Percentiles rank a stretch among this genome's conserved stretches.
These are phyloP conservation scores for Apamea anceps DNA, from an alignment of 2,888 invertebrate species.

Conservation along the genomic window DNA sequence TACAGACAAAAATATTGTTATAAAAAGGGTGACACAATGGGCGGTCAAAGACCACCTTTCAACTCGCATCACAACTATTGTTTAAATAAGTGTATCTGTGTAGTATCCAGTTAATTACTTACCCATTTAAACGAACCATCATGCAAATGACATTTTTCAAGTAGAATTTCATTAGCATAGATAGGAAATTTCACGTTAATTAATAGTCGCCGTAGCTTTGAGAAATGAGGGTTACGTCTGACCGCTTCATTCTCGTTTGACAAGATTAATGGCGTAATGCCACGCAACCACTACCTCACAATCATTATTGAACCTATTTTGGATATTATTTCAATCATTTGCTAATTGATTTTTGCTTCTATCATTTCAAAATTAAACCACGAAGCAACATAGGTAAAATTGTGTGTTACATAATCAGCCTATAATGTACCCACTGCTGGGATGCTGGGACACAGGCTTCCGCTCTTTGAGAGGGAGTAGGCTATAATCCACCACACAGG, in stretches of 20 bases:
- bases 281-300: conserved; percentile 77
- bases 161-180: conserved; percentile 80
- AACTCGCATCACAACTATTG: conserved; percentile 6
- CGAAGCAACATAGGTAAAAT: not conserved
- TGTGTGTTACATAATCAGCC: not conserved
- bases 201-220: conserved; percentile 80
- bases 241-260: conserved; percentile 84
- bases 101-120: conserved; percentile 35
- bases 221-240: conserved; percentile 85
- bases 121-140: conserved; percentile 61
- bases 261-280: conserved; percentile 81
- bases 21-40: no score
- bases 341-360: conserved; percentile 25
- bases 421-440: not conserved
- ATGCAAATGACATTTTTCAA: conserved; percentile 75
- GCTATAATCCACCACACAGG: not conserved
- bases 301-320: conserved; percentile 72
- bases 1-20: no score
- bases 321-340: conserved; percentile 51
- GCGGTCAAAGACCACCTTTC: no score
- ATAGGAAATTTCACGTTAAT: conserved; percentile 83
- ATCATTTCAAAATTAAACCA: not conserved
- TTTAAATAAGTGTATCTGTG: conserved; percentile 3
- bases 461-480: not conserved
- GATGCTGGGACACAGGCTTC: not conserved